A percentile compares a stretch with the other conserved stretches of the same genome.
Conservation (phyloP, 2,113 vertebrate genomes). For the Rhea pennata region DNA sequence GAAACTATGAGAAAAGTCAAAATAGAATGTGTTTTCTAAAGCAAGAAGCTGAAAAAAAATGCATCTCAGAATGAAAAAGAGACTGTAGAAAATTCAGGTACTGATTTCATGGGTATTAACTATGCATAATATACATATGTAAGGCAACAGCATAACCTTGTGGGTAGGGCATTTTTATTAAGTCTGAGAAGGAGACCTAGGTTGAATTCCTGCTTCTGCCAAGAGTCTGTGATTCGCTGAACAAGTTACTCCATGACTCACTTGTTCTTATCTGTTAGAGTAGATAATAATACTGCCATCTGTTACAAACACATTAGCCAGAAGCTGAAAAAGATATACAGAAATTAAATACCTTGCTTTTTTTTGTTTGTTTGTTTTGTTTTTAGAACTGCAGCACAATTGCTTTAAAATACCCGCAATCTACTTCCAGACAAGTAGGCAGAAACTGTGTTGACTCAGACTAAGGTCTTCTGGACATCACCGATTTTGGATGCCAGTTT, state of each 20-base stretch:
- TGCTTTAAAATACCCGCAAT: neutral
- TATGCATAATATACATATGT: neutral
- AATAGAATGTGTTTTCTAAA: constrained; percentile 48
- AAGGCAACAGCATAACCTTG: constrained; percentile 19
- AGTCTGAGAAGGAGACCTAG: neutral
- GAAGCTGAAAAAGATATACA: neutral
- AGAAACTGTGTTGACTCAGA: neutral
- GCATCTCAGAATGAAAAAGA: neutral
- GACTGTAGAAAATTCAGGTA: constrained; percentile 31
- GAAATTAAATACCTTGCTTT: neutral
- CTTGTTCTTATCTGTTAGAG: neutral
- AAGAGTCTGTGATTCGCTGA: neutral
- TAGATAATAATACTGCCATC: neutral
- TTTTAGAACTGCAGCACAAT: neutral
- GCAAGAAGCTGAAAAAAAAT: constrained; percentile 4
- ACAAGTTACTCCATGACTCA: neutral
- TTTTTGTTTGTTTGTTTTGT: neutral
- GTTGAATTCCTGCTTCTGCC: neutral
- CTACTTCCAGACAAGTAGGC: neutral
- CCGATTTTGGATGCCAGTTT: neutral
- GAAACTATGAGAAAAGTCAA: constrained; percentile 19
- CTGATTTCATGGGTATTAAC: constrained; percentile 53
- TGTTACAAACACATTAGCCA: neutral
- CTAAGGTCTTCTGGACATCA: neutral
- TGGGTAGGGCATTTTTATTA: neutral